Conservation (phyloP, 2,888 invertebrate species). For the Anthrax anthrax region DNA sequence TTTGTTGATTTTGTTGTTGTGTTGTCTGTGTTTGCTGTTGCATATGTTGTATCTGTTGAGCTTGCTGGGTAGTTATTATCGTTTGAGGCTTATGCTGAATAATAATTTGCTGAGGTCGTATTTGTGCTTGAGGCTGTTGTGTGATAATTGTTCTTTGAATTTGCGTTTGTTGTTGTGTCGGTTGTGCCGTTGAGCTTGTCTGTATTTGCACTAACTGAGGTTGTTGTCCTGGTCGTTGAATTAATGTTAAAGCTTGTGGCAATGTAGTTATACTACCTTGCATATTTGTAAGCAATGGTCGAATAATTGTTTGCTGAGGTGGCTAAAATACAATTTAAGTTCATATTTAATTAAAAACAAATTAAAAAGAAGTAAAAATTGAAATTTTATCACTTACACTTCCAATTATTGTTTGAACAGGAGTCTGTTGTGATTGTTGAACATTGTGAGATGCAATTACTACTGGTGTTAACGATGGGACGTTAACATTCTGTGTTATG, state of each 20-base stretch:
- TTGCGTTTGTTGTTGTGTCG: slow-evolving; percentile 12
- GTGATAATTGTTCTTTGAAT: slow-evolving; percentile 31
- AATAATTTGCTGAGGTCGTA: slow-evolving; percentile 17
- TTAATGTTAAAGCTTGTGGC: slow-evolving; percentile 32
- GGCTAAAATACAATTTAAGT: slow-evolving; percentile 16
- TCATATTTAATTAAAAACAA: neutral
- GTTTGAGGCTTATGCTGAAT: slow-evolving; percentile 30
- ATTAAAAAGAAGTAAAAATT: neutral
- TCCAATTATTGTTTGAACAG: slow-evolving; percentile 25
- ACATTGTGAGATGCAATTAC: slow-evolving; percentile 26
- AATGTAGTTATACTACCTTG: slow-evolving; percentile 26
- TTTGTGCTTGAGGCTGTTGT: slow-evolving; percentile 18
- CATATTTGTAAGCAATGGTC: slow-evolving; percentile 29
- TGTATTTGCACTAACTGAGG: slow-evolving; percentile 34
- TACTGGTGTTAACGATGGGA: slow-evolving; percentile 12
- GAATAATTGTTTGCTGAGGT: slow-evolving; percentile 31
- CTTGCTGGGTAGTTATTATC: slow-evolving; percentile 27
- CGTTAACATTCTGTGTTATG: slow-evolving; percentile 15
- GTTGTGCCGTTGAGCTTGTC: slow-evolving; percentile 20
- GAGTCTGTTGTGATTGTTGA: slow-evolving; percentile 18
- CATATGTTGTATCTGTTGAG: slow-evolving; percentile 27
- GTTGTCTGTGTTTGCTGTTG: slow-evolving; percentile 18
- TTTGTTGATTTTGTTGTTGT: slow-evolving; percentile 23
- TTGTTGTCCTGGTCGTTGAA: slow-evolving; percentile 34
- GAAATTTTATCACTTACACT: slow-evolving; percentile 22